Evolutionary conservation across 2,888 invertebrate species (phyloP), one percentile per base, ranked within the genome.

Genomic region (Hypomecis atomaria): DNA sequence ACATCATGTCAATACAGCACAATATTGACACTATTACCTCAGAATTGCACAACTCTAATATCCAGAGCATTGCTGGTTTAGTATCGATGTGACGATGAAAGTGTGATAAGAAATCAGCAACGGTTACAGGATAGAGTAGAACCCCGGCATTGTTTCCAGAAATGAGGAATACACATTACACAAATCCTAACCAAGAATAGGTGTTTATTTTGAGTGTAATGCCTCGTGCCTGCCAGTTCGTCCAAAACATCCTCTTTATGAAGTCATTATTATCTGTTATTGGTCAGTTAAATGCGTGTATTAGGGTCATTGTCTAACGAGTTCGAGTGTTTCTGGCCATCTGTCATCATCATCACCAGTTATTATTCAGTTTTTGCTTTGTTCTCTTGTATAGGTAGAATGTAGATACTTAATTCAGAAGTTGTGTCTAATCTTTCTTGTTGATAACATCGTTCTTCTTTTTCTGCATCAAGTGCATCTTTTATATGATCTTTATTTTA

Each of bases 231-330:
- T 69, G 62, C 34, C 69, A 66, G 68, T 74, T 76, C 67, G 72
- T 70, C 68, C 79, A 76, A 76, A 84, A 85, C 84, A 83, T 84
- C 81, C 82, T 82, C 73, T 72, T 76, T 74, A 65, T 73, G 65
- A 67, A 60, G 59, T 61, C 71, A 62, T 72, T 70, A 63, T 65
- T 78, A 73, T 72, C 77, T 74, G 38, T 62, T 59, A 55, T 50
- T 60, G 37, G 37, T 38, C 48, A 34, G 52, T 63, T 59, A 42
- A 63, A 63, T 47, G 49, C 34, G 48, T 63, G 57, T 62, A 48
- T 49, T 60, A 38, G 23, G 52, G 50, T 59, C 55, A 67, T 63
- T 58, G 62, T 59, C 59, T 55, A 59, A 60, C 43, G 42, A 63
- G 33, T 34, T 8, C 34, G 40, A 60, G 1, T n/a, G 38, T 38